Evolutionary conservation across 2,888 invertebrate genomes (phyloP).

Genomic region (Meta bourneti): DNA sequence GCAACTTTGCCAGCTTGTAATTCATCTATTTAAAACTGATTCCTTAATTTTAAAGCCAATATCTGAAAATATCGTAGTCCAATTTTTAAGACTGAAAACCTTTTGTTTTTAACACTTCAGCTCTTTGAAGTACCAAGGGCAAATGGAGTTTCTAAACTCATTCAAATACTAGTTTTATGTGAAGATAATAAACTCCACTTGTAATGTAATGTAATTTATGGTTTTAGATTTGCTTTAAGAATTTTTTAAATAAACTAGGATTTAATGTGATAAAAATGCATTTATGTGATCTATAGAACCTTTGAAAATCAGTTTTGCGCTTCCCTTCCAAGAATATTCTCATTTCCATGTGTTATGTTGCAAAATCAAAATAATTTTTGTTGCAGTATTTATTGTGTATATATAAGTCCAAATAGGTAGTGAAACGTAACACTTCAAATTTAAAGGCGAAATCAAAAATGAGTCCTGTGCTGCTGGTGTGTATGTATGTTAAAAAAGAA

Average conservation of each 20-base stretch:
- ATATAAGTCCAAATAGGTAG: conserved; percentile 18
- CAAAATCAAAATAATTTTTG: conserved; percentile 41
- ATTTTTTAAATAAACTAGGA: not conserved
- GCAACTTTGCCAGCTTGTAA: too few relatives aligned
- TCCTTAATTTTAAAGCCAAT: too few relatives aligned
- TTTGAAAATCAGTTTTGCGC: not conserved
- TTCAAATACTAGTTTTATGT: not conserved
- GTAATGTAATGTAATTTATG: too few relatives aligned
- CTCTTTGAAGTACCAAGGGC: not conserved
- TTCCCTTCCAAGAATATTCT: not conserved
- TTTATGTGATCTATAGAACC: not conserved
- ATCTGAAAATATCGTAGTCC: too few relatives aligned
- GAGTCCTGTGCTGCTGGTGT: conserved; percentile 49
- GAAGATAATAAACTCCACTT: too few relatives aligned
- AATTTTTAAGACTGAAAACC: not conserved
- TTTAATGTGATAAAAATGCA: not conserved
- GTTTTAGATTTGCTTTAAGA: too few relatives aligned
- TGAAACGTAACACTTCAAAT: not conserved
- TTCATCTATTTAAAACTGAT: too few relatives aligned
- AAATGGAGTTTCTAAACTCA: not conserved
- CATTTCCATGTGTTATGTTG: not conserved
- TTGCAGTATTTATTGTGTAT: conserved; percentile 65
- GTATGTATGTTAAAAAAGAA: conserved; percentile 20
- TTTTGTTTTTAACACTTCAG: not conserved
- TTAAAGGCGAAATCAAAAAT: conserved; percentile 24